Percentiles rank a stretch among this genome's conserved stretches.
Conservation (phyloP, 2,888 invertebrate genomes). For the Eristalis tenax region DNA sequence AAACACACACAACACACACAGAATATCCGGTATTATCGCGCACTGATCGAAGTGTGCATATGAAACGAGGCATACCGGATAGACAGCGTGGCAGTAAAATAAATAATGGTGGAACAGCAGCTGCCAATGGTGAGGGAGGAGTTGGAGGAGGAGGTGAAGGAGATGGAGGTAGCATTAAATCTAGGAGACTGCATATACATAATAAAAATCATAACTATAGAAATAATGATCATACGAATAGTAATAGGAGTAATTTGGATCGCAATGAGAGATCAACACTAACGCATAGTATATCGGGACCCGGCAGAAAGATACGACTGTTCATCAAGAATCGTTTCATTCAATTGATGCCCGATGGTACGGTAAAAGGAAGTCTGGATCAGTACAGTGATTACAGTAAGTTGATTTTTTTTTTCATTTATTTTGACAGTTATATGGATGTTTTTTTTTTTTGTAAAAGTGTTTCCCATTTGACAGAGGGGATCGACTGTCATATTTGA, state of each 20-base stretch:
- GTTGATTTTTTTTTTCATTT: conserved; percentile 79
- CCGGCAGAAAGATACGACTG: conserved; percentile 91
- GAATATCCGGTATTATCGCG: conserved; percentile 76
- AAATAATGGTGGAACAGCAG: conserved; percentile 48
- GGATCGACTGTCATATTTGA: too few relatives aligned
- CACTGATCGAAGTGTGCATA: conserved; percentile 80
- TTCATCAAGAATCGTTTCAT: conserved; percentile 92
- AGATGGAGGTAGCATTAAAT: conserved; percentile 78
- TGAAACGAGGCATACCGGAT: conserved; percentile 59
- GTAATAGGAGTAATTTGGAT: conserved; percentile 78
- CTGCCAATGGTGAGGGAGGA: conserved; percentile 48
- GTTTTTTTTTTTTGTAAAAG: background rate
- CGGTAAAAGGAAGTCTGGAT: conserved; percentile 91
- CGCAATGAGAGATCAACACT: conserved; percentile 88
- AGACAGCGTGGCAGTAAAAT: conserved; percentile 60
- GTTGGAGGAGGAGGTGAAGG: conserved; percentile 67
- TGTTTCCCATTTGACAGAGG: too few relatives aligned
- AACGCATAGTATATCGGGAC: conserved; percentile 89
- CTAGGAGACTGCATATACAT: conserved; percentile 81
- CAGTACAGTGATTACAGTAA: conserved; percentile 92
- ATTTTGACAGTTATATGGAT: background rate
- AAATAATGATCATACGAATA: conserved; percentile 73
- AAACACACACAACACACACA: conserved; percentile 49
- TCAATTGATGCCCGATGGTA: conserved; percentile 91
- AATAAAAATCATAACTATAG: conserved; percentile 76